phyloP scores from a whole-genome alignment of 2,888 invertebrate genomes.

The Plagodis dolabraria region DNA sequence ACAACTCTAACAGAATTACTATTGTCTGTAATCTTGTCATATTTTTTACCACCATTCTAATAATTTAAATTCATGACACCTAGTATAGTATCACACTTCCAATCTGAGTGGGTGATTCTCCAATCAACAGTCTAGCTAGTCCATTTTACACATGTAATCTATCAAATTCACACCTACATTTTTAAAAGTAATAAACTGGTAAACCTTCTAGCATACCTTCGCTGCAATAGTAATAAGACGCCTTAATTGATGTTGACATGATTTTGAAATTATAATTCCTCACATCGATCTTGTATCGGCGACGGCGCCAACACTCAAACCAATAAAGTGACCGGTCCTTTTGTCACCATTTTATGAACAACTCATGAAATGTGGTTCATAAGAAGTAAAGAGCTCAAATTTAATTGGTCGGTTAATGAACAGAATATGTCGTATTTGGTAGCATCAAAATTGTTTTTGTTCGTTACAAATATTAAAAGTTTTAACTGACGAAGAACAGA shows the following conservation, averaged over 20 bases:
- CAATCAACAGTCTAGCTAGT: conserved; percentile 47
- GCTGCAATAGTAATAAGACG: conserved; percentile 38
- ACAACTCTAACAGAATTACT: conserved; percentile 14
- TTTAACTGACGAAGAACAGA: conserved; percentile 19
- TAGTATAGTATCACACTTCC: conserved; percentile 32
- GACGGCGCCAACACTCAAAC: conserved; percentile 42
- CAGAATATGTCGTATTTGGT: conserved; percentile 28
- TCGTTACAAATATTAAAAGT: conserved; percentile 10
- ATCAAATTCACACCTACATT: conserved; percentile 51
- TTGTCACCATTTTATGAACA: conserved; percentile 28
- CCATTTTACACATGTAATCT: conserved; percentile 44
- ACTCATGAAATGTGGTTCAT: conserved; percentile 11
- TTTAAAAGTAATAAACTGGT: conserved; percentile 44
- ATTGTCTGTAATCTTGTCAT: conserved; percentile 19
- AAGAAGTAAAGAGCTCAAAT: conserved; percentile 28
- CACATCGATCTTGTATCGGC: conserved; percentile 48
- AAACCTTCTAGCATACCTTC: conserved; percentile 42
- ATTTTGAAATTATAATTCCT: conserved; percentile 47
- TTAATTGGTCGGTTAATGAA: conserved; percentile 29
- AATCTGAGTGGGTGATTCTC: conserved; percentile 41
- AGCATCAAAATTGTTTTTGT: conserved; percentile 21
- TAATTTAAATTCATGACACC: conserved; percentile 16
- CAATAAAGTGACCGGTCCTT: conserved; percentile 31
- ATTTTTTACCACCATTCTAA: conserved; percentile 17
- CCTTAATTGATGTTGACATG: conserved; percentile 52